Conservation (phyloP, 2,888 invertebrate genomes). For the Bombyx huttoni region DNA sequence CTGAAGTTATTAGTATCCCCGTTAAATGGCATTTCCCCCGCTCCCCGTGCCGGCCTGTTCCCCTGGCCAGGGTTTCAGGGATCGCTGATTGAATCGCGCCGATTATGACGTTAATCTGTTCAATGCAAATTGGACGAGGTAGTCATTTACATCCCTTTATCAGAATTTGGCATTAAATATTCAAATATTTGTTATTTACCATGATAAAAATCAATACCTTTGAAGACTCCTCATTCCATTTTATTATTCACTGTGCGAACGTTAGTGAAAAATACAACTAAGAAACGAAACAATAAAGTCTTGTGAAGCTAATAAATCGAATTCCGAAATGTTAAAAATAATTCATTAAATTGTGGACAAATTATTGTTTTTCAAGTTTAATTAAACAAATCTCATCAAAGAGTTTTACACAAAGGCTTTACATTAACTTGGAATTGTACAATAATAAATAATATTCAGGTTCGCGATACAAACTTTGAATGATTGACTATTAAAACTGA, state of each 20-base stretch:
- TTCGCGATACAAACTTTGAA: conserved; percentile 10
- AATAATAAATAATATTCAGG: conserved; percentile 1
- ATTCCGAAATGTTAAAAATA: neutral
- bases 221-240: neutral
- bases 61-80: conserved; percentile 47
- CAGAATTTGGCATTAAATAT: conserved; percentile 59
- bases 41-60: conserved; percentile 18
- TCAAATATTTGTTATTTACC: conserved; percentile 55
- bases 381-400: neutral
- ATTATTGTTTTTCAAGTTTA: neutral
- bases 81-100: conserved; percentile 67
- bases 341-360: neutral
- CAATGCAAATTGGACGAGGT: conserved; percentile 69
- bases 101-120: conserved; percentile 72
- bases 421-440: conserved; percentile 1
- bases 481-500: conserved; percentile 14
- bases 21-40: conserved; percentile 29
- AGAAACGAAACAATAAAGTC: no score
- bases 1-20: conserved; percentile 61
- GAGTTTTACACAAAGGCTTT: neutral
- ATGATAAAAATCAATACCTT: conserved; percentile 16
- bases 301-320: neutral
- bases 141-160: conserved; percentile 69
- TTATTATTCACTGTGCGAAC: no score
- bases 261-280: no score